Evolutionary conservation across 2,113 vertebrate species (phyloP).

Genomic region (Misgurnus mizolepis): DNA sequence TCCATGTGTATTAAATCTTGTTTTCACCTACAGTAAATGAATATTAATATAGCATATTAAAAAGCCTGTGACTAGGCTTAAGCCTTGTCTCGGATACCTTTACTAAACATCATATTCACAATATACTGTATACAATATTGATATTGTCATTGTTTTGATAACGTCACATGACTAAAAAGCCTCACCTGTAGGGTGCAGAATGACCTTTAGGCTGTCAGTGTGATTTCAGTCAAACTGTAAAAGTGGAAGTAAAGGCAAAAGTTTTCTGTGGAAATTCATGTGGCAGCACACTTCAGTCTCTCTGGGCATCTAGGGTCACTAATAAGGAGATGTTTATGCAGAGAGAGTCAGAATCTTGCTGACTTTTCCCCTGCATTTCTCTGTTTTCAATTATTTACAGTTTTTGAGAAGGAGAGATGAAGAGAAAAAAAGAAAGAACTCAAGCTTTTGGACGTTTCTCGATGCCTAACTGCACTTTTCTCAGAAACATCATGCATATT

Average conservation of each 20-base stretch:
- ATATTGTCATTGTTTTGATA: too few species aligned
- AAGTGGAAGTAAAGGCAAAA: background rate
- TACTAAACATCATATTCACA: too few species aligned
- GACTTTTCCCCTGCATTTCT: constrained; percentile 50
- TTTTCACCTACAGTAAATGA: too few species aligned
- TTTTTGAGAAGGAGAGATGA: constrained; percentile 56
- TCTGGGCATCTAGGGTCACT: constrained; percentile 64
- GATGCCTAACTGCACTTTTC: constrained; percentile 70
- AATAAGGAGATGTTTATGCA: constrained; percentile 71
- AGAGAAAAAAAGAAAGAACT: constrained; percentile 70
- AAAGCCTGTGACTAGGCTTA: too few species aligned
- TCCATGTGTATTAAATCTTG: too few species aligned
- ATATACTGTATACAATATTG: too few species aligned
- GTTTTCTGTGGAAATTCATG: constrained; percentile 28
- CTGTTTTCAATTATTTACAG: constrained; percentile 75
- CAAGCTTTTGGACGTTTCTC: constrained; percentile 72
- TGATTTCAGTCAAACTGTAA: constrained; percentile 39
- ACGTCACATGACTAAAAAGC: too few species aligned
- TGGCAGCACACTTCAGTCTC: constrained; percentile 60
- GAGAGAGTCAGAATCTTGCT: constrained; percentile 59
- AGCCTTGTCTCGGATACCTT: too few species aligned
- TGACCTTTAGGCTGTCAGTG: constrained; percentile 9
- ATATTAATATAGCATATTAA: too few species aligned
- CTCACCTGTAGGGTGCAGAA: too few species aligned
- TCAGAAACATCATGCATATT: constrained; percentile 80